phyloP scores from a whole-genome alignment of 2,113 vertebrate species.

The Struthidea cinerea region DNA sequence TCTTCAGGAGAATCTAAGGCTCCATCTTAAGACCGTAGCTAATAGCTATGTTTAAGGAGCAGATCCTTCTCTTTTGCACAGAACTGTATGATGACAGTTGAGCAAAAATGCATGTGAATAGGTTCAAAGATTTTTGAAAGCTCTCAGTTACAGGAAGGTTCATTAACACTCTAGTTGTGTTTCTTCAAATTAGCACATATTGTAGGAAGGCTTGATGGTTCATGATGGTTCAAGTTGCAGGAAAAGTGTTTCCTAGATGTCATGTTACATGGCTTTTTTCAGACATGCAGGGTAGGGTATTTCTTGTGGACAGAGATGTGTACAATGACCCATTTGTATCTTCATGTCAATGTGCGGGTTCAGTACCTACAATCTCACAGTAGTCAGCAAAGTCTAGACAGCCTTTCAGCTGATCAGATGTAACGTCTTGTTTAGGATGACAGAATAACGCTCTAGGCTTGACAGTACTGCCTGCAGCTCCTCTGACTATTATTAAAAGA shows the following conservation, averaged over 20 bases:
- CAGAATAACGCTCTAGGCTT: not conserved
- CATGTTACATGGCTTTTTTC: not conserved
- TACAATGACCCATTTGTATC: not conserved
- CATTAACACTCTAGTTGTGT: not conserved
- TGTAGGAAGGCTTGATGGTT: not conserved
- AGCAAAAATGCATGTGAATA: not conserved
- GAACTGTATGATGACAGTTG: not conserved
- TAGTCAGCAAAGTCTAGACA: not conserved
- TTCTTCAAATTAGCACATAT: not conserved
- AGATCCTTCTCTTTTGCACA: not conserved
- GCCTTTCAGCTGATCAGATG: not conserved
- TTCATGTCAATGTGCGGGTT: not conserved
- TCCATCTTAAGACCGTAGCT: not conserved
- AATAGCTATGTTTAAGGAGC: not conserved
- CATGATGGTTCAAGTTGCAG: not conserved
- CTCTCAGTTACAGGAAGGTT: not conserved
- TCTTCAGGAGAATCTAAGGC: not conserved
- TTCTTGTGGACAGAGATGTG: not conserved
- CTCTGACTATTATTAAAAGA: not conserved
- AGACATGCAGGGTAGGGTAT: not conserved
- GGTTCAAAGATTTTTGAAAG: not conserved
- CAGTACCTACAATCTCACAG: not conserved
- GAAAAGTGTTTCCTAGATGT: not conserved
- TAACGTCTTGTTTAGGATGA: not conserved
- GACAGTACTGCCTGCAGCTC: not conserved